phyloP scores from a whole-genome alignment of 64 coral and sea anemone genomes.

The Actinia equina region DNA sequence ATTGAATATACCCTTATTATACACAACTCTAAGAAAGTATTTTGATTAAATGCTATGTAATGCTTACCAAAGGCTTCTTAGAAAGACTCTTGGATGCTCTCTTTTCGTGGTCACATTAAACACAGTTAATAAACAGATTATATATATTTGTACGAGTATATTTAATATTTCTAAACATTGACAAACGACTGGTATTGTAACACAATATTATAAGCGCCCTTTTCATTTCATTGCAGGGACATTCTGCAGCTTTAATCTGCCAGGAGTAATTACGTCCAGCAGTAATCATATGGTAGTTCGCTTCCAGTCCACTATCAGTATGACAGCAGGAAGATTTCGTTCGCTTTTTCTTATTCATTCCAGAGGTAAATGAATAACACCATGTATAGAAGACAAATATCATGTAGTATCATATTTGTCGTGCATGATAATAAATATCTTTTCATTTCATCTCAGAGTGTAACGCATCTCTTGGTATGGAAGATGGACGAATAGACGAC shows the following conservation, averaged over 20 bases:
- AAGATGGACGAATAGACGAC: constrained; percentile 64
- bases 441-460: constrained; percentile 35
- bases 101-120: too few relatives aligned
- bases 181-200: too few relatives aligned
- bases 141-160: too few relatives aligned
- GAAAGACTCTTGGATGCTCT: too few relatives aligned
- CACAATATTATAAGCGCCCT: neutral
- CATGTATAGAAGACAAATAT: neutral
- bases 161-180: too few relatives aligned
- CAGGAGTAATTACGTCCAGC: constrained; percentile 63
- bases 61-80: too few relatives aligned
- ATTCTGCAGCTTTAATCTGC: constrained; percentile 55
- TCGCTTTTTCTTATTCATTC: constrained; percentile 61
- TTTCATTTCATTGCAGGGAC: constrained; percentile 10
- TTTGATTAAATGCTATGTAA: too few relatives aligned
- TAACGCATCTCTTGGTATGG: constrained; percentile 66
- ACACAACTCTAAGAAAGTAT: too few relatives aligned
- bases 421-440: too few relatives aligned
- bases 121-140: too few relatives aligned
- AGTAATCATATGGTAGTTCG: constrained; percentile 50
- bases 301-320: constrained; percentile 35
- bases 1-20: too few relatives aligned
- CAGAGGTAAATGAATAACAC: constrained; percentile 32
- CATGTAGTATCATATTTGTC: neutral
- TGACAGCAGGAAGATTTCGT: constrained; percentile 40